These are phyloP conservation scores for Panorpa germanica DNA, from an alignment of 2,888 invertebrate species.

Conservation along the genomic window DNA sequence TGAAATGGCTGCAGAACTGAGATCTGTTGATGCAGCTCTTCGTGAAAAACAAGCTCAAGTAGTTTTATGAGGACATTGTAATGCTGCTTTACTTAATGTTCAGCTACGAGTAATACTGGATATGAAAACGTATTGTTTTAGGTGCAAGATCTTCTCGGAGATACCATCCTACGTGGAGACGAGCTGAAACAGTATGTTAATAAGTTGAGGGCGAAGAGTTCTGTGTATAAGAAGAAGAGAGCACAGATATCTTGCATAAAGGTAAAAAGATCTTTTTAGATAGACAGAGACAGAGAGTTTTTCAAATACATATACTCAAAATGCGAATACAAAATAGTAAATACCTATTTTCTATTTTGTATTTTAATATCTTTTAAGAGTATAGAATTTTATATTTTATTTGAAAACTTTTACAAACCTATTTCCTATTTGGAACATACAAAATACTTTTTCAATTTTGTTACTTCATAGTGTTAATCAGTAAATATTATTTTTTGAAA, in stretches of 20 bases:
- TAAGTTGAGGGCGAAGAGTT: conserved; percentile 60
- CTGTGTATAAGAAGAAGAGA: conserved; percentile 62
- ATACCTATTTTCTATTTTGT: too few species aligned
- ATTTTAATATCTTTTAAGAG: too few species aligned
- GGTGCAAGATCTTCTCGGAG: conserved; percentile 35
- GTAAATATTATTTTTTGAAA: too few species aligned
- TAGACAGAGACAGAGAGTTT: background rate
- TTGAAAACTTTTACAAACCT: too few species aligned
- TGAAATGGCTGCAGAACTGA: conserved; percentile 40
- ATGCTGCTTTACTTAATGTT: too few species aligned
- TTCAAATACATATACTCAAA: background rate
- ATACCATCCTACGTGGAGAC: conserved; percentile 55
- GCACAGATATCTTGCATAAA: conserved; percentile 54
- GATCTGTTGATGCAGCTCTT: conserved; percentile 37
- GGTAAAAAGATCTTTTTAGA: conserved; percentile 18
- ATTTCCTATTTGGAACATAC: too few species aligned
- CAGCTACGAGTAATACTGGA: too few species aligned
- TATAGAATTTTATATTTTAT: too few species aligned
- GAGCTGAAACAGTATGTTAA: conserved; percentile 74
- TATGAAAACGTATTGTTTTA: too few species aligned
- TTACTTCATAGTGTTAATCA: too few species aligned
- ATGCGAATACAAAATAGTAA: too few species aligned
- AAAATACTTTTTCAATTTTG: too few species aligned
- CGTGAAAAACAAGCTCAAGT: conserved; percentile 34
- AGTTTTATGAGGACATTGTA: conserved; percentile 6